phyloP scores from a whole-genome alignment of 2,797 vertebrate genomes.

The Pangasius macronema region DNA sequence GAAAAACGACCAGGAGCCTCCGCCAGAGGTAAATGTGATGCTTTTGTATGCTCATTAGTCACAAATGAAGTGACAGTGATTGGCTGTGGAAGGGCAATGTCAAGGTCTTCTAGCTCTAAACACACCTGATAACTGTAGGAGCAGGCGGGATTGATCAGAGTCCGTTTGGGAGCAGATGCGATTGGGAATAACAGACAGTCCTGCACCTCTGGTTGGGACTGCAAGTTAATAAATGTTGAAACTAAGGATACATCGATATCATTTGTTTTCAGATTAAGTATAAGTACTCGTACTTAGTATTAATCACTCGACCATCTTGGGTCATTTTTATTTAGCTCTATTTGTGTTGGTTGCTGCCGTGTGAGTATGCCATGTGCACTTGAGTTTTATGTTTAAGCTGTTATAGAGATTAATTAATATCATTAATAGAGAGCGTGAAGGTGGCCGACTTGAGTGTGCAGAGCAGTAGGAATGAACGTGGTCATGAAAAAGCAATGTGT shows the following conservation, averaged over 20 bases:
- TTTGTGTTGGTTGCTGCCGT: background rate
- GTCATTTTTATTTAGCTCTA: background rate
- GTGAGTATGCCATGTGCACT: too few species aligned
- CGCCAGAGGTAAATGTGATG: slow-evolving; percentile 77
- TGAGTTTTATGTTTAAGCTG: background rate
- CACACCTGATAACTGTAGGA: background rate
- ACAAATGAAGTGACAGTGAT: background rate
- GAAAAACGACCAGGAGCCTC: slow-evolving; percentile 94
- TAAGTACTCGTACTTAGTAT: background rate
- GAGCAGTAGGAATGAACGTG: background rate
- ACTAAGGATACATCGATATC: background rate
- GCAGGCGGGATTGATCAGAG: too few species aligned
- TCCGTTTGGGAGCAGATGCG: background rate
- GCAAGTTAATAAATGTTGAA: background rate
- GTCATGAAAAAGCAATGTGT: background rate
- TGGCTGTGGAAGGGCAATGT: background rate
- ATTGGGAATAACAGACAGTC: background rate
- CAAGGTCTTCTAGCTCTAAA: background rate
- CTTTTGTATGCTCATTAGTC: background rate
- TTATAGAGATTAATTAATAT: background rate
- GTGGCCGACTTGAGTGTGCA: background rate
- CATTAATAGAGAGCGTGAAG: background rate
- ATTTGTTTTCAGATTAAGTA: background rate
- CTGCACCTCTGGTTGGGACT: background rate
- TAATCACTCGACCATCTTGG: background rate